These are phyloP conservation scores for Alethe castanea DNA, from an alignment of 2,113 vertebrate genomes.

Conservation along the genomic window DNA sequence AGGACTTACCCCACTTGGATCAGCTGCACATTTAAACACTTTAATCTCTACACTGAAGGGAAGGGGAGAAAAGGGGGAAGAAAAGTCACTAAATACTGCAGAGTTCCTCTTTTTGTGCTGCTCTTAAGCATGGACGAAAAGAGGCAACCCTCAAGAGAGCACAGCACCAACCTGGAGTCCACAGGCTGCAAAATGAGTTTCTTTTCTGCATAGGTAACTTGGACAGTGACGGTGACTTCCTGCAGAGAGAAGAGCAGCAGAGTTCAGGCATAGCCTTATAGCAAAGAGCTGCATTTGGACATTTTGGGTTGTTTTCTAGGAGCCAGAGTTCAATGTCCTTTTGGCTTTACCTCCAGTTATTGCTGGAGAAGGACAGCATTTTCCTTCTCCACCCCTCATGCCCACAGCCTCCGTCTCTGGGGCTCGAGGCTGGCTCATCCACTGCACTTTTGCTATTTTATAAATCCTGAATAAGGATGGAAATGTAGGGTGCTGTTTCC, in stretches of 20 bases:
- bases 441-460: neutral
- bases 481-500: neutral
- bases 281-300: neutral
- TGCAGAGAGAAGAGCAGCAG: neutral
- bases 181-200: slow-evolving; percentile 68
- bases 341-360: neutral
- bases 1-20: slow-evolving; percentile 37
- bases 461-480: neutral
- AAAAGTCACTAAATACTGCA: neutral
- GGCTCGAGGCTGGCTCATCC: neutral
- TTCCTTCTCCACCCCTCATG: neutral
- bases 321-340: neutral
- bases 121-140: neutral
- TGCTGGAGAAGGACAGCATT: neutral
- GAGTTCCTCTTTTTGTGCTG: neutral
- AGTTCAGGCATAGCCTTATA: neutral
- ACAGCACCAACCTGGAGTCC: slow-evolving; percentile 55
- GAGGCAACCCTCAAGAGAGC: neutral
- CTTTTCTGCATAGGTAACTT: slow-evolving; percentile 77
- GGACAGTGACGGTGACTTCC: slow-evolving; percentile 46
- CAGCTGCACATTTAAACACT: slow-evolving; percentile 12
- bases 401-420: neutral
- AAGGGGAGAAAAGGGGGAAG: rapidly evolving
- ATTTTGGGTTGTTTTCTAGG: neutral
- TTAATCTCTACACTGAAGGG: slow-evolving; percentile 36